A percentile compares a stretch with the other conserved stretches of the same genome.
Conservation (phyloP, 2,797 vertebrate genomes). For the Triplophysa bombifrons region DNA sequence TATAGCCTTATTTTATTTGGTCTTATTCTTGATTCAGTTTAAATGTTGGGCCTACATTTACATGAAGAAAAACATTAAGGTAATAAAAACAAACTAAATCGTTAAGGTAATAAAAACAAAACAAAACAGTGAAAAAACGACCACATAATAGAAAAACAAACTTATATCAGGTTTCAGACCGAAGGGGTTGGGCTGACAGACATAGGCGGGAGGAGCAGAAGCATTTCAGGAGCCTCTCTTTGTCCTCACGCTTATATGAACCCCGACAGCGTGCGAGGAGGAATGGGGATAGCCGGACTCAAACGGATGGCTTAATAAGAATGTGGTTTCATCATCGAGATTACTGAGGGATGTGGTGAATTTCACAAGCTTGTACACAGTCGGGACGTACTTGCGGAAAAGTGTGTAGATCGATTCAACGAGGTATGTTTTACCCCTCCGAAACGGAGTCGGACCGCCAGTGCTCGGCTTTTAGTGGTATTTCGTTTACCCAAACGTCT, state of each 20-base stretch:
- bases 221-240: conserved; percentile 76
- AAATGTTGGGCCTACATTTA: neutral
- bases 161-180: conserved; percentile 20
- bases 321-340: conserved; percentile 43
- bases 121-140: neutral
- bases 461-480: neutral
- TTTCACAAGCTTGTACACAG: conserved; percentile 3
- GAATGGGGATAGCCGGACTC: conserved; percentile 16
- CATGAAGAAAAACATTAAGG: neutral
- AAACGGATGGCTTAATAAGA: conserved; percentile 63
- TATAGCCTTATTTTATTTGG: too few species aligned
- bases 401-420: conserved; percentile 34
- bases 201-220: conserved; percentile 64
- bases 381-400: conserved; percentile 19
- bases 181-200: conserved; percentile 60
- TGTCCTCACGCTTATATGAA: conserved; percentile 64
- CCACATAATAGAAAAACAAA: neutral
- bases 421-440: conserved; percentile 37
- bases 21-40: neutral
- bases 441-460: neutral
- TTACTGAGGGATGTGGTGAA: conserved; percentile 30
- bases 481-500: neutral
- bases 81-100: neutral
- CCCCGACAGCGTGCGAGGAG: conserved; percentile 51
- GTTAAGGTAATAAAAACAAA: neutral